Evolutionary conservation across 2,113 vertebrate species (phyloP).

Genomic region (Cyprinodon tularosa): DNA sequence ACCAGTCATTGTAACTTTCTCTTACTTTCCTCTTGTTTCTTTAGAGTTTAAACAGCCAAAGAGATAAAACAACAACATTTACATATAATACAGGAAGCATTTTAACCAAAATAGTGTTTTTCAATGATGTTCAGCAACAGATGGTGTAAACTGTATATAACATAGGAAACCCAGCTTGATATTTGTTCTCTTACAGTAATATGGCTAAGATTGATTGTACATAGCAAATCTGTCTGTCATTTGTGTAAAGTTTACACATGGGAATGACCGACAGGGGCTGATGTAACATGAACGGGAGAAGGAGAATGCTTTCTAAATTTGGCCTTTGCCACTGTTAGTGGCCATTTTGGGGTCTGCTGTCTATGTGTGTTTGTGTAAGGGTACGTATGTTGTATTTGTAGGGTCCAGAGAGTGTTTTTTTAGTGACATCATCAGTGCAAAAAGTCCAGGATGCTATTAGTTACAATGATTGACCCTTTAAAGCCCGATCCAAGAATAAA

Average conservation of each 20-base stretch:
- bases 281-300: conserved; percentile 55
- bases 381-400: conserved; percentile 26
- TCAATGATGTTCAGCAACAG: not conserved
- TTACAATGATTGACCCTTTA: too few relatives aligned
- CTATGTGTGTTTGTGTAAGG: conserved; percentile 39
- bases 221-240: conserved; percentile 27
- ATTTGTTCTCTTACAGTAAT: conserved; percentile 25
- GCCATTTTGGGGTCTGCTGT: conserved; percentile 73
- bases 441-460: too few relatives aligned
- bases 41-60: not conserved
- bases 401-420: not conserved
- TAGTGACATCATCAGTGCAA: too few relatives aligned
- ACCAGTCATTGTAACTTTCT: not conserved
- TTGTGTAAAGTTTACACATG: conserved; percentile 36
- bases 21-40: not conserved
- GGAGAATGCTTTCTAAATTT: conserved; percentile 76
- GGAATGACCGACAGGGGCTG: conserved; percentile 30
- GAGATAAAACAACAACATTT: not conserved
- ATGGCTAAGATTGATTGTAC: conserved; percentile 32
- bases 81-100: not conserved
- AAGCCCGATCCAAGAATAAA: too few relatives aligned
- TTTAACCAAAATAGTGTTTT: not conserved
- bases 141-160: not conserved
- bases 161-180: conserved; percentile 5
- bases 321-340: conserved; percentile 64